Base-by-base conservation (phyloP, 1,140 invertebrate species). In the Dysdera silvatica region DNA sequence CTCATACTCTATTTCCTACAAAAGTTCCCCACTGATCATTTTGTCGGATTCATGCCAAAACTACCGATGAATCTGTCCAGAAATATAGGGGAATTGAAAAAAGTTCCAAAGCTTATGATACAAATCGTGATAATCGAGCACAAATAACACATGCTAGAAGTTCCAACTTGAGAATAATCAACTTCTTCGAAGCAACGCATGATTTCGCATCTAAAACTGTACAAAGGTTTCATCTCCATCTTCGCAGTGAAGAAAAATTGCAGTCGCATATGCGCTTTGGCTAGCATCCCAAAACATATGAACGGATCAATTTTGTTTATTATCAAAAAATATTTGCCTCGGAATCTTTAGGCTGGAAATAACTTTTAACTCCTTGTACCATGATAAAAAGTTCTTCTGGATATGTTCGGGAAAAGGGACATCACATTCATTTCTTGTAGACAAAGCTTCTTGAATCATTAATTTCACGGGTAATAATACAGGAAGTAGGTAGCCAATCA, bases 401-500 rank as follows among this genome's bases (percentile, higher is more conserved):
- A n/a, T n/a, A n/a, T n/a, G n/a, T n/a, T n/a, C n/a, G n/a, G n/a
- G n/a, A n/a, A n/a, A n/a, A n/a, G n/a, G n/a, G n/a, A n/a, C n/a
- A n/a, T n/a, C n/a, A n/a, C n/a, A n/a, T n/a, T n/a, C n/a, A n/a
- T n/a, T n/a, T n/a, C n/a, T n/a, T n/a, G n/a, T n/a, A n/a, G n/a
- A n/a, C 47, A 23, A 28, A 24, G 47, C 29, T 49, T 49, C 47
- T 49, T 49, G 47, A 49, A 49, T 23, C 24, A 49, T 23, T 49
- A 49, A 49, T 49, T 49, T 49, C 7, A 28, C 23, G 29, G 24
- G 29, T 28, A 49, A 26, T 26, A n/a, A 28, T 49, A 67, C 40
- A 40, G 65, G 65, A 23, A 14, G 18, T 10, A 24, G 20, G n/a
- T 65, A 37, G n/a, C 61, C 65, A 28, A 67, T 29, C 2, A 43